Conservation (phyloP, 2,888 invertebrate species). For the Cyclophora albipunctata region DNA sequence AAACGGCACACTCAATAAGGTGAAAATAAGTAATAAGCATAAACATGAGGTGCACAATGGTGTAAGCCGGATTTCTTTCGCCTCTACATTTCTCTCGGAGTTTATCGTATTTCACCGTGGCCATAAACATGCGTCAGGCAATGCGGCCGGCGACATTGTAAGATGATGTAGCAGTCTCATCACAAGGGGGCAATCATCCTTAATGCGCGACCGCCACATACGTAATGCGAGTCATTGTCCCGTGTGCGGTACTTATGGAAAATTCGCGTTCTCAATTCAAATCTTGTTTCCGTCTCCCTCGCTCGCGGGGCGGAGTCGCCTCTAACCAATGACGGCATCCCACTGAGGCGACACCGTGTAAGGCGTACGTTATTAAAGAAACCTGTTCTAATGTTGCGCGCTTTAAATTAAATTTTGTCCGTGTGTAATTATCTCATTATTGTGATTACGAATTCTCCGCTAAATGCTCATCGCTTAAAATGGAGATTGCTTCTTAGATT, state of each 20-base stretch:
- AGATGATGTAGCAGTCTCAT: constrained; percentile 72
- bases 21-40: constrained; percentile 71
- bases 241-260: constrained; percentile 74
- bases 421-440: constrained; percentile 76
- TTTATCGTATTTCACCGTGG: constrained; percentile 69
- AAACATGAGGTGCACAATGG: constrained; percentile 64
- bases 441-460: constrained; percentile 72
- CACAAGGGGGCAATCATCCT: constrained; percentile 74
- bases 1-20: constrained; percentile 52
- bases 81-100: constrained; percentile 61
- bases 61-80: constrained; percentile 66
- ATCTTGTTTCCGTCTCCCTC: constrained; percentile 72
- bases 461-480: constrained; percentile 69
- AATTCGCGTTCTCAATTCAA: constrained; percentile 76
- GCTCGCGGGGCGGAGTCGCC: constrained; percentile 72
- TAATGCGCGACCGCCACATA: constrained; percentile 73
- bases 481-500: constrained; percentile 56
- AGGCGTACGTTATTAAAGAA: constrained; percentile 75
- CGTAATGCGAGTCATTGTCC: constrained; percentile 76
- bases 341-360: constrained; percentile 72
- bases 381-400: constrained; percentile 76
- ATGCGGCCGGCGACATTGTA: constrained; percentile 68
- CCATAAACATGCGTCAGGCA: constrained; percentile 59
- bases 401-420: constrained; percentile 76
- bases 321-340: constrained; percentile 70